These are phyloP conservation scores for Brevimyrus niger DNA, from an alignment of 2,113 vertebrate genomes.

Conservation along the genomic window DNA sequence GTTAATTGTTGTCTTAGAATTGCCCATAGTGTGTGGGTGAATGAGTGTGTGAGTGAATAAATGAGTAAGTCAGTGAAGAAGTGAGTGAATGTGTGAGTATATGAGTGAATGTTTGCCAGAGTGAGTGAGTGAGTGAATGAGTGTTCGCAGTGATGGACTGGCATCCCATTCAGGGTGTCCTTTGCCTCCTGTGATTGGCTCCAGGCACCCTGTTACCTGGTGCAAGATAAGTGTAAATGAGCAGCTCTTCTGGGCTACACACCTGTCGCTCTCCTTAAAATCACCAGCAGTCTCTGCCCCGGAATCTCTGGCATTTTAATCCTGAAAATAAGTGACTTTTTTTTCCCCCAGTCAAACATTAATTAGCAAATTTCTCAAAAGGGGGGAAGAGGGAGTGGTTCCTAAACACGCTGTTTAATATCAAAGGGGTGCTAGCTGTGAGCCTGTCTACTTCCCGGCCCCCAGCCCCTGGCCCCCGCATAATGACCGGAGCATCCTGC, in stretches of 20 bases:
- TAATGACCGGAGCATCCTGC: conserved; percentile 2
- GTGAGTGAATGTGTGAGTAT: not conserved
- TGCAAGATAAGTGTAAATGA: not conserved
- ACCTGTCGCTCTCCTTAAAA: conserved; percentile 26
- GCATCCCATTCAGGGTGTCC: not conserved
- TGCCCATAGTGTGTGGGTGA: not conserved
- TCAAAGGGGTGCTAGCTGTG: not conserved
- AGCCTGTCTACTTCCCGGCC: not conserved
- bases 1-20: not conserved
- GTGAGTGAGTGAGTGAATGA: not conserved
- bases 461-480: not conserved
- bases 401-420: conserved; percentile 24
- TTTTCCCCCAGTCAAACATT: conserved; percentile 33
- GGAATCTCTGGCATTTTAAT: not conserved
- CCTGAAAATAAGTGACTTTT: conserved; percentile 12
- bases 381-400: not conserved
- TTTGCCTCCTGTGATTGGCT: not conserved
- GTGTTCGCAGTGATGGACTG: not conserved
- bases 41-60: not conserved
- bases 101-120: not conserved
- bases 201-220: not conserved
- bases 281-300: not conserved
- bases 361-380: conserved; percentile 42
- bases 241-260: not conserved
- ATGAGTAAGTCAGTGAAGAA: too few species aligned